These are phyloP conservation scores for Sphaerodactylus townsendi DNA, from an alignment of 2,113 vertebrate genomes.

Conservation along the genomic window DNA sequence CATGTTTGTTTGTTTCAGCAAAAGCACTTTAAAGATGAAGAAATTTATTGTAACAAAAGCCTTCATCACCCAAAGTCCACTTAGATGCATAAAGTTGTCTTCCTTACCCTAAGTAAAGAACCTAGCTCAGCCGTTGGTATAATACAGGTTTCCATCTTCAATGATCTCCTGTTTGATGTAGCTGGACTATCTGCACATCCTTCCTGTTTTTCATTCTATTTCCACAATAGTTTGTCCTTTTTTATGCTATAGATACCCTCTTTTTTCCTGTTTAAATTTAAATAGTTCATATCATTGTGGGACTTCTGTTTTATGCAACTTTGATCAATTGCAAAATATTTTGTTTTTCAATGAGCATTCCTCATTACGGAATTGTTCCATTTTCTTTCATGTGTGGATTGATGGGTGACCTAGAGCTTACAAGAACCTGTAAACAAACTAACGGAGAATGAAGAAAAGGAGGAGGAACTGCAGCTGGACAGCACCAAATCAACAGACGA, in stretches of 20 bases:
- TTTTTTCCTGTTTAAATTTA: not conserved
- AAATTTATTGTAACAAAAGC: not conserved
- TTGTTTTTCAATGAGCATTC: not conserved
- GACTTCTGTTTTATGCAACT: not conserved
- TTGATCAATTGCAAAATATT: not conserved
- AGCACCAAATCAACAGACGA: conserved; percentile 51
- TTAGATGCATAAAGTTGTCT: not conserved
- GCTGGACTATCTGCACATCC: too few species aligned
- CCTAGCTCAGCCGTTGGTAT: not conserved
- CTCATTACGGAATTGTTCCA: conserved; percentile 4
- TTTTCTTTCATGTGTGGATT: conserved; percentile 22
- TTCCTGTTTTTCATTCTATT: not conserved
- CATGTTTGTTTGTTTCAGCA: not conserved
- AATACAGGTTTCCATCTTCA: not conserved
- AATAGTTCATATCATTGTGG: not conserved
- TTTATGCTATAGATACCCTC: not conserved
- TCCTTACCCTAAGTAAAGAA: not conserved
- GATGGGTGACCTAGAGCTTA: conserved; percentile 72
- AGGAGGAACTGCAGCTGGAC: conserved; percentile 63
- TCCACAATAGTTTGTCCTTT: not conserved
- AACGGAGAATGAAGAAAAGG: conserved; percentile 78
- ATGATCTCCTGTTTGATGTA: too few species aligned
- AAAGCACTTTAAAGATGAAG: not conserved
- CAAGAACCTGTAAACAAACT: conserved; percentile 83
- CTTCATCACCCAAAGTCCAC: not conserved